These are phyloP conservation scores for Rhadinocentrus ornatus DNA, from an alignment of 2,797 vertebrate species.

Conservation along the genomic window DNA sequence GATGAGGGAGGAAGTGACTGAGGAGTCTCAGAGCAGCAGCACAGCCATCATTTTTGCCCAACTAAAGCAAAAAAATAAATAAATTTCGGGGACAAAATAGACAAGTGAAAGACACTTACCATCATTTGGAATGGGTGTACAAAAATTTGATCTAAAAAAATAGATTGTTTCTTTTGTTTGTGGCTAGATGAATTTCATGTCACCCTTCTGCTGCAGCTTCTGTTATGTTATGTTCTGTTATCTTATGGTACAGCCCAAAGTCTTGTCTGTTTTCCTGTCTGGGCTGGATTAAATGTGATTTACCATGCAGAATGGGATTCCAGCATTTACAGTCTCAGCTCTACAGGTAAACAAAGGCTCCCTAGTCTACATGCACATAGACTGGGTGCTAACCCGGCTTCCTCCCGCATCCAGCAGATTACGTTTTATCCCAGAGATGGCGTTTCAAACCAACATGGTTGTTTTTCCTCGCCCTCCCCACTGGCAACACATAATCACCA, in stretches of 20 bases:
- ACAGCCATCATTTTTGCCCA: conserved; percentile 20
- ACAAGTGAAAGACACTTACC: conserved; percentile 5
- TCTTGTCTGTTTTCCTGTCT: conserved; percentile 35
- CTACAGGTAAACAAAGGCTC: conserved; percentile 76
- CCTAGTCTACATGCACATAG: conserved; percentile 50
- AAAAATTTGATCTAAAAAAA: conserved; percentile 12
- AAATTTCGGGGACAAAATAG: background rate
- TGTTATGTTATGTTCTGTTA: conserved; percentile 29
- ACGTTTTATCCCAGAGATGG: conserved; percentile 70
- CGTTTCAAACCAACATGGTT: conserved; percentile 55
- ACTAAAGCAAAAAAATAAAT: background rate
- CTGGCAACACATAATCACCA: conserved; percentile 62
- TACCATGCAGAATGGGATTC: conserved; percentile 62
- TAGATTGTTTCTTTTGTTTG: conserved; percentile 27
- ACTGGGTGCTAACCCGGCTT: conserved; percentile 58
- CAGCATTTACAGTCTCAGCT: conserved; percentile 53
- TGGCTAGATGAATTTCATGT: conserved; percentile 37
- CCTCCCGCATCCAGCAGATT: conserved; percentile 62
- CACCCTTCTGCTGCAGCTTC: background rate
- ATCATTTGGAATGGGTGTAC: conserved; percentile 12
- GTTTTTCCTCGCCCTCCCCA: conserved; percentile 55
- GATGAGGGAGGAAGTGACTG: conserved; percentile 38
- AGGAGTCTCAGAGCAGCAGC: conserved; percentile 38
- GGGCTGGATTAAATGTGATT: conserved; percentile 65
- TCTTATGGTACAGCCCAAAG: conserved; percentile 37